A percentile compares a stretch with the other conserved stretches of the same genome.
phyloP scores from a whole-genome alignment of 2,797 vertebrate species.

The Sternotherus odoratus region DNA sequence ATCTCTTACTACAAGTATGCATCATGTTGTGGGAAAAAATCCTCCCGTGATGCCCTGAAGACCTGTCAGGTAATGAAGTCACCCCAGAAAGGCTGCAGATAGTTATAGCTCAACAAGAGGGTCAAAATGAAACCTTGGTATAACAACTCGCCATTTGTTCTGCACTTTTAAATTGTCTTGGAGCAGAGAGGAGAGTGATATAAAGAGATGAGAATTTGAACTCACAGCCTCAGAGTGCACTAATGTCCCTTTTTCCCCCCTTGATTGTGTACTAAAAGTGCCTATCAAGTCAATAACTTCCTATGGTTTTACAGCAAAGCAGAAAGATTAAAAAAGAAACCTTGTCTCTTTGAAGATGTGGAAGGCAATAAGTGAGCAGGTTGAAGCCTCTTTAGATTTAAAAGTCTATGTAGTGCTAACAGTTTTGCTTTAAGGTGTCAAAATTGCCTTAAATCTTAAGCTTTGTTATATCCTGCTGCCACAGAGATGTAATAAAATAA shows the following conservation, averaged over 20 bases:
- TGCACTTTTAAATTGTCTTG: conserved; percentile 48
- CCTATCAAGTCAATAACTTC: conserved; percentile 81
- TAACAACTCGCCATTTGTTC: conserved; percentile 49
- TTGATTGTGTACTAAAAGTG: conserved; percentile 76
- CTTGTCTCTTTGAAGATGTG: conserved; percentile 80
- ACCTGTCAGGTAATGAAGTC: conserved; percentile 57
- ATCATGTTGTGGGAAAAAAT: conserved; percentile 26
- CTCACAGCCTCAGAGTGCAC: conserved; percentile 64
- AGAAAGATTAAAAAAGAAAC: conserved; percentile 79
- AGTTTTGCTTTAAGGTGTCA: conserved; percentile 79
- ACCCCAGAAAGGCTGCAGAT: conserved; percentile 40
- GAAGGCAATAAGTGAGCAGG: conserved; percentile 82
- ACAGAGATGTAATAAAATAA: conserved; percentile 56
- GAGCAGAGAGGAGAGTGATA: conserved; percentile 45
- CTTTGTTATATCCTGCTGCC: conserved; percentile 78
- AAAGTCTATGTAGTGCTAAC: conserved; percentile 72
- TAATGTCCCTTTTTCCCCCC: conserved; percentile 37
- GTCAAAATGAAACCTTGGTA: conserved; percentile 41
- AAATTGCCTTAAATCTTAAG: conserved; percentile 82
- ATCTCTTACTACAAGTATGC: conserved; percentile 40
- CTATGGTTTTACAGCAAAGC: conserved; percentile 76
- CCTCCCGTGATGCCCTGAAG: conserved; percentile 56
- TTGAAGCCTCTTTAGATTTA: conserved; percentile 81
- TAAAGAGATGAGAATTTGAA: conserved; percentile 77
- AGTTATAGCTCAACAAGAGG: conserved; percentile 25